A percentile compares a stretch with the other conserved stretches of the same genome.
phyloP scores from a whole-genome alignment of 2,113 vertebrate genomes.

The Rhynchopsitta pachyrhyncha region DNA sequence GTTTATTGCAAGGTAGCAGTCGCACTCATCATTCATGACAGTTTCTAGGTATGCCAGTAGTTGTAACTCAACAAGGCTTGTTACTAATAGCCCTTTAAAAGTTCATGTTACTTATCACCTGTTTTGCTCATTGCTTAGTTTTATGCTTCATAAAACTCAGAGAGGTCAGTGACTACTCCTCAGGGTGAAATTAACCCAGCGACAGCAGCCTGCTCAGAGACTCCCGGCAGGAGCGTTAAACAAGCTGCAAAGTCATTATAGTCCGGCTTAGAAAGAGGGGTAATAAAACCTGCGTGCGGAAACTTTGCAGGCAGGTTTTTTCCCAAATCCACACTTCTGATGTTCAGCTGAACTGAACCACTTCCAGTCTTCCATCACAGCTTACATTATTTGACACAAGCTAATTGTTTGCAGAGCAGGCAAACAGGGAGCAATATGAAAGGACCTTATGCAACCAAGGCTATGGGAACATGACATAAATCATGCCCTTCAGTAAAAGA shows the following conservation, averaged over 20 bases:
- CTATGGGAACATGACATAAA: not conserved
- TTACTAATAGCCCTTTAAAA: not conserved
- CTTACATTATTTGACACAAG: not conserved
- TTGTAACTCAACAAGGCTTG: not conserved
- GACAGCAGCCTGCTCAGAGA: not conserved
- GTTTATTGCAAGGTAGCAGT: not conserved
- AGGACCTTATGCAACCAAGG: not conserved
- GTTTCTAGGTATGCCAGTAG: rapidly evolving
- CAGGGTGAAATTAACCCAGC: not conserved
- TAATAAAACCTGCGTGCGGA: not conserved
- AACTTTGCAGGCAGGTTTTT: not conserved
- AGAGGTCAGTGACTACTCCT: not conserved
- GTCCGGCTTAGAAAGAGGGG: not conserved
- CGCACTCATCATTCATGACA: not conserved
- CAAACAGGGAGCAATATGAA: not conserved
- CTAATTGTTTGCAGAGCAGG: not conserved
- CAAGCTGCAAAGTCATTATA: not conserved
- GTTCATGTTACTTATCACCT: not conserved
- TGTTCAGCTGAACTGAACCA: not conserved
- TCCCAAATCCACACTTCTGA: not conserved
- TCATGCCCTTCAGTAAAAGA: not conserved
- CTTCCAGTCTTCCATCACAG: not conserved
- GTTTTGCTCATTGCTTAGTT: not conserved
- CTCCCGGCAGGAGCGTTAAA: not conserved
- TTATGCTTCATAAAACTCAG: not conserved